Percentiles rank a stretch among this genome's conserved stretches.
Evolutionary conservation across 1,140 invertebrate genomes (phyloP).

Genomic region (Brachystomella parvula): DNA sequence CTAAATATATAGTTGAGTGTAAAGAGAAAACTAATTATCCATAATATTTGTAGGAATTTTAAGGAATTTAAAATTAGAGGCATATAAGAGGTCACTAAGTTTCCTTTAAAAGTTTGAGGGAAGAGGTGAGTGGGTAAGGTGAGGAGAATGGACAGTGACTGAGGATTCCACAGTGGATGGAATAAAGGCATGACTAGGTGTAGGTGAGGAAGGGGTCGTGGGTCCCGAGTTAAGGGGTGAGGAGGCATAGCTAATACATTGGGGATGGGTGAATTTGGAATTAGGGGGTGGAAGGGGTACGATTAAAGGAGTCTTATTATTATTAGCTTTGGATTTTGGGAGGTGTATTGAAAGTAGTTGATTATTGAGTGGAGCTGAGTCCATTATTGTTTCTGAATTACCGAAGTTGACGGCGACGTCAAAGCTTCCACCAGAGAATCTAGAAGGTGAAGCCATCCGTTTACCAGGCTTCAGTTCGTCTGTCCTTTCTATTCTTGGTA

Average conservation of each 20-base stretch:
- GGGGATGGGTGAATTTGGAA: constrained; percentile 1
- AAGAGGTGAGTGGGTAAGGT: neutral
- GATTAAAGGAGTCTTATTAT: neutral
- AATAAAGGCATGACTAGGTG: neutral
- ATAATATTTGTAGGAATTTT: neutral
- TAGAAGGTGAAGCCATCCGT: constrained; percentile 32
- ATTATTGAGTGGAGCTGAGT: neutral
- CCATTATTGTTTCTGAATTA: constrained; percentile 12
- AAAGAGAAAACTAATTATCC: neutral
- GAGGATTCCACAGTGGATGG: neutral
- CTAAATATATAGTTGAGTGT: neutral
- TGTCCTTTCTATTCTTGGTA: constrained; percentile 21
- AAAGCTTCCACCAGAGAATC: constrained; percentile 36
- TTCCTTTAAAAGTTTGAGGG: neutral
- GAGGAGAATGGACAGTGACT: neutral
- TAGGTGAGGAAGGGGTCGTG: neutral
- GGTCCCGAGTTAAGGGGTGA: neutral
- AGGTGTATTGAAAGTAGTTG: constrained; percentile 9
- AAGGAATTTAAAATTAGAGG: neutral
- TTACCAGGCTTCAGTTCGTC: neutral
- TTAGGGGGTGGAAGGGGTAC: neutral
- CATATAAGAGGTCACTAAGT: neutral
- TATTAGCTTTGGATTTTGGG: neutral
- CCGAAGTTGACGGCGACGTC: constrained; percentile 38
- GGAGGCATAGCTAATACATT: neutral